A percentile compares a stretch with the other conserved stretches of the same genome.
Evolutionary conservation across 1,140 invertebrate genomes (phyloP).

Genomic region (Philotrypesis tridentata): DNA sequence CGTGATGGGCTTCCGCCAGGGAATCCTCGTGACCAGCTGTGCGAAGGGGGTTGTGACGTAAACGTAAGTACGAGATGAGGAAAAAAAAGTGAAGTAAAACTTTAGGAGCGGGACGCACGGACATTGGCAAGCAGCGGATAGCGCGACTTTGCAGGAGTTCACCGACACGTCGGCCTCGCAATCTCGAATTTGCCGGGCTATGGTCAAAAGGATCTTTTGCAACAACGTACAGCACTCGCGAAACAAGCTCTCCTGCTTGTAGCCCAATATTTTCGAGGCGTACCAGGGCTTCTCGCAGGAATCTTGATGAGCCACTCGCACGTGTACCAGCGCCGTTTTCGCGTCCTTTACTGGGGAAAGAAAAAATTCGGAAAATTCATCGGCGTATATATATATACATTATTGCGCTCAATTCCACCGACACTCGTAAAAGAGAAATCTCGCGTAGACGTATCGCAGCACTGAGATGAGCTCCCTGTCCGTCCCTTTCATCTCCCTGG

Average conservation of each 20-base stretch:
- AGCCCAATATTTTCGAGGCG: slow-evolving; percentile 48
- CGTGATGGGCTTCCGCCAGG: slow-evolving; percentile 51
- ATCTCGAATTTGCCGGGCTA: slow-evolving; percentile 62
- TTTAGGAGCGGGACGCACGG: neutral
- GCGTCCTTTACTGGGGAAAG: slow-evolving; percentile 65
- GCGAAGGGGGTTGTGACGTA: too few relatives aligned
- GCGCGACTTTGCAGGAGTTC: slow-evolving; percentile 70
- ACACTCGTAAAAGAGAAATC: slow-evolving; percentile 71
- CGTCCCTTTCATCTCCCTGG: slow-evolving; percentile 67
- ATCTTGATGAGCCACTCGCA: slow-evolving; percentile 58
- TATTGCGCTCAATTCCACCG: neutral
- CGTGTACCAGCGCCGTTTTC: slow-evolving; percentile 56
- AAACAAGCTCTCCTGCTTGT: slow-evolving; percentile 66
- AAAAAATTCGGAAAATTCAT: too few relatives aligned
- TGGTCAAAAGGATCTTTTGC: slow-evolving; percentile 69
- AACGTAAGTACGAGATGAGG: neutral
- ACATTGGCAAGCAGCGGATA: slow-evolving; percentile 72
- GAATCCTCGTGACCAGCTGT: slow-evolving; percentile 54
- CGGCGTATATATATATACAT: too few relatives aligned
- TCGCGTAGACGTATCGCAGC: slow-evolving; percentile 74
- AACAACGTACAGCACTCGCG: slow-evolving; percentile 71
- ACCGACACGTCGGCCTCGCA: slow-evolving; percentile 68
- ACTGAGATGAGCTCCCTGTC: slow-evolving; percentile 70
- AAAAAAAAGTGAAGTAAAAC: neutral
- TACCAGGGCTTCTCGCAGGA: slow-evolving; percentile 67